Conservation (phyloP, 2,113 vertebrate species). For the Progne subis region DNA sequence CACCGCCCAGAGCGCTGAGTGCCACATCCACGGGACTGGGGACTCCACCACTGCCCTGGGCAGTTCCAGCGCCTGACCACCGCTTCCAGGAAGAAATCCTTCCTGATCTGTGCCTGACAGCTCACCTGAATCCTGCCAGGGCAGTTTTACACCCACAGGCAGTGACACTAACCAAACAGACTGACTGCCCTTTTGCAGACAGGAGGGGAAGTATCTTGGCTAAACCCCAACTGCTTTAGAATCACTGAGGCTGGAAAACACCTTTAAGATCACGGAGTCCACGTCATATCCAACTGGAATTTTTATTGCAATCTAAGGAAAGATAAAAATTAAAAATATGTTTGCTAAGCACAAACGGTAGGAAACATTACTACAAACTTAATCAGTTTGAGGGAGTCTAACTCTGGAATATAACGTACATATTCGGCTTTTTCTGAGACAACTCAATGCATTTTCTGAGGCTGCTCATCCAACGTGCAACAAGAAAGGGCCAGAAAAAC, state of each 20-base stretch:
- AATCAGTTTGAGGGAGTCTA: not conserved
- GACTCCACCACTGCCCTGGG: not conserved
- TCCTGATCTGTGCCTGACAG: not conserved
- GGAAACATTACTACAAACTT: not conserved
- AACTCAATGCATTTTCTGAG: not conserved
- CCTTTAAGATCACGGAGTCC: not conserved
- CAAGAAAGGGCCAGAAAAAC: not conserved
- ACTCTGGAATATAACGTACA: rapidly evolving
- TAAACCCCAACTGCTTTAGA: not conserved
- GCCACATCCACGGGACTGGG: not conserved
- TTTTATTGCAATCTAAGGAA: not conserved
- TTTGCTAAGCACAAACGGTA: not conserved
- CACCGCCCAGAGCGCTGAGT: not conserved
- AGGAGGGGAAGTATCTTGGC: not conserved
- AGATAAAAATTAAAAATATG: not conserved
- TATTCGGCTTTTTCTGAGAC: not conserved
- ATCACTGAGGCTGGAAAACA: not conserved
- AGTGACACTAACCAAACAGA: not conserved
- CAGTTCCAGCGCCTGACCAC: not conserved
- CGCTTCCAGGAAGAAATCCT: not conserved
- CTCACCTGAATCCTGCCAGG: not conserved
- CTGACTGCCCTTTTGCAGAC: not conserved
- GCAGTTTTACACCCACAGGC: not conserved
- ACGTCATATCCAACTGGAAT: rapidly evolving
- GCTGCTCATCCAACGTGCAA: not conserved